Percentiles rank a stretch among this genome's conserved stretches.
Evolutionary conservation across 2,888 invertebrate genomes (phyloP).

Genomic region (Timema podura): DNA sequence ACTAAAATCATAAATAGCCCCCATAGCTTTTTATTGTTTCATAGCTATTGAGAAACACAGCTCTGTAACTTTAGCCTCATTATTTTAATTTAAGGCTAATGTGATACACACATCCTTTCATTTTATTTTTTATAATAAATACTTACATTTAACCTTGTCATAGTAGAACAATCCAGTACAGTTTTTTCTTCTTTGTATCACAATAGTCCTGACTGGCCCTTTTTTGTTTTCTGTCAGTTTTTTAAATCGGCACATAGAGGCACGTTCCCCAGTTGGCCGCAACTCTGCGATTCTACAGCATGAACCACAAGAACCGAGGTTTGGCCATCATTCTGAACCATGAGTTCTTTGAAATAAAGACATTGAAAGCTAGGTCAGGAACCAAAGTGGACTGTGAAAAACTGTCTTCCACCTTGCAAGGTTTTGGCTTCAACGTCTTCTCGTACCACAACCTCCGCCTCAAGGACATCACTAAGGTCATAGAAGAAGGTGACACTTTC

Average conservation of each 20-base stretch:
- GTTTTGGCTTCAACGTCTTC: slow-evolving; percentile 67
- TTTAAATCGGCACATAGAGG: slow-evolving; percentile 45
- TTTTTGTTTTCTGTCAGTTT: slow-evolving; percentile 36
- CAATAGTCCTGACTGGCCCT: too few species aligned
- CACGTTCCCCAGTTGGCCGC: slow-evolving; percentile 56
- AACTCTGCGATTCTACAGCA: slow-evolving; percentile 76
- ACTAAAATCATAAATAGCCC: too few species aligned
- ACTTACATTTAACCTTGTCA: too few species aligned
- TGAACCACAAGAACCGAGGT: slow-evolving; percentile 79
- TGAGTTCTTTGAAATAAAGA: slow-evolving; percentile 62
- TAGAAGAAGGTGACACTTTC: slow-evolving; percentile 61
- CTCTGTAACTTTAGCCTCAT: too few species aligned
- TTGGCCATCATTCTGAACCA: slow-evolving; percentile 88
- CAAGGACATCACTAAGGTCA: slow-evolving; percentile 60
- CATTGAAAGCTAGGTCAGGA: slow-evolving; percentile 67
- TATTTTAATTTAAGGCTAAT: too few species aligned
- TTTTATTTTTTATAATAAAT: too few species aligned
- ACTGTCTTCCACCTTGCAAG: slow-evolving; percentile 59
- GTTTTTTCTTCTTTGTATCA: too few species aligned
- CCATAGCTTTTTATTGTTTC: too few species aligned
- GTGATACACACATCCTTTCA: too few species aligned
- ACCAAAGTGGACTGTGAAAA: slow-evolving; percentile 83
- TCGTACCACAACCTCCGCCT: slow-evolving; percentile 66
- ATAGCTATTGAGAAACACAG: too few species aligned
- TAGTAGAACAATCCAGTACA: too few species aligned